phyloP scores from a whole-genome alignment of 2,888 invertebrate species.

The Tribolium freemani region DNA sequence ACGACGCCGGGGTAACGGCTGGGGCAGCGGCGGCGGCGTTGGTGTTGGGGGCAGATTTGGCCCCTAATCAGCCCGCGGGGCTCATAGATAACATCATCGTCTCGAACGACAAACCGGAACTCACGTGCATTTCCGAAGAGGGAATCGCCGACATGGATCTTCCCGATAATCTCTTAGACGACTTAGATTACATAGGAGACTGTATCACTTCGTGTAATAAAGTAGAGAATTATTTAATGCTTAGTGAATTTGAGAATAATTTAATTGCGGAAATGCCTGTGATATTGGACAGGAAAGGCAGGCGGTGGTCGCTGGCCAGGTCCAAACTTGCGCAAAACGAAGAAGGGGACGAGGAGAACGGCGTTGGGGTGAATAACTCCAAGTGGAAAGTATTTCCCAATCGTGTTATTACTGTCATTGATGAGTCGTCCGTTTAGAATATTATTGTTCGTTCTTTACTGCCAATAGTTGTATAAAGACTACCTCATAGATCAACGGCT shows the following conservation, averaged over 20 bases:
- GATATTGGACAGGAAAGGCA: slow-evolving; percentile 78
- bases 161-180: slow-evolving; percentile 84
- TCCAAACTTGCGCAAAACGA: slow-evolving; percentile 68
- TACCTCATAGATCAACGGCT: slow-evolving; percentile 47
- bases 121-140: slow-evolving; percentile 89
- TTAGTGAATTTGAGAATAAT: slow-evolving; percentile 89
- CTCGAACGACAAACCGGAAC: slow-evolving; percentile 76
- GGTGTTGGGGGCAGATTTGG: slow-evolving; percentile 70
- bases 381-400: slow-evolving; percentile 69
- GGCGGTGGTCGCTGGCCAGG: slow-evolving; percentile 81
- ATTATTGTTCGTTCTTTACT: slow-evolving; percentile 42
- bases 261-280: slow-evolving; percentile 84
- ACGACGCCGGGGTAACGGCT: slow-evolving; percentile 69
- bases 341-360: slow-evolving; percentile 70
- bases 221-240: slow-evolving; percentile 88
- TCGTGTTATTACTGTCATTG: slow-evolving; percentile 83
- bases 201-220: slow-evolving; percentile 90
- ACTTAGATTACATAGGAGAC: slow-evolving; percentile 84
- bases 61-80: slow-evolving; percentile 65
- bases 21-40: slow-evolving; percentile 71
- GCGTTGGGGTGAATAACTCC: slow-evolving; percentile 59
- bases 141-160: slow-evolving; percentile 87
- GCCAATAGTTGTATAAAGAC: slow-evolving; percentile 48
- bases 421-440: slow-evolving; percentile 76
- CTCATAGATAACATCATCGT: slow-evolving; percentile 69